phyloP scores from a whole-genome alignment of 2,797 vertebrate species.

The Choloepus didactylus region DNA sequence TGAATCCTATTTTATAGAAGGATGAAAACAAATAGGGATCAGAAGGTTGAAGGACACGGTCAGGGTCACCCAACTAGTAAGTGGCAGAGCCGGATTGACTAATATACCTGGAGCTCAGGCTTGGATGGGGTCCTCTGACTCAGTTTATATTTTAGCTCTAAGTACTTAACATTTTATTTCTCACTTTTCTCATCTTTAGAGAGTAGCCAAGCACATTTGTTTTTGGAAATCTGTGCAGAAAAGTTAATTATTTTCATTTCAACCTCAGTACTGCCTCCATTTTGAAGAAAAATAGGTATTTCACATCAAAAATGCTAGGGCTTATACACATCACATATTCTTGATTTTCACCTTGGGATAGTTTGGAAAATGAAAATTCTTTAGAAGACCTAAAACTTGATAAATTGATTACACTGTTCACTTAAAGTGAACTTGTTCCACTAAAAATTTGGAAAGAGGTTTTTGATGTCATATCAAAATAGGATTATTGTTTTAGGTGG shows the following conservation, averaged over 20 bases:
- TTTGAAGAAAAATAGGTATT: neutral
- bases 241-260: constrained; percentile 36
- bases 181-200: neutral
- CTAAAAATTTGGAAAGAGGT: constrained; percentile 1
- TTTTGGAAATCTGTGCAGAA: constrained; percentile 37
- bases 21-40: neutral
- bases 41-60: rapidly evolving
- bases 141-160: neutral
- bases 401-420: neutral
- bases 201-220: neutral
- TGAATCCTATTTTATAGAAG: neutral
- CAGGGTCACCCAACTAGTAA: neutral
- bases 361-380: neutral
- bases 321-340: neutral
- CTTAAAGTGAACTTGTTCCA: neutral
- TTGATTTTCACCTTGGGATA: neutral
- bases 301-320: neutral
- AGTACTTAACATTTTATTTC: neutral
- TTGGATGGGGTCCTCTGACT: too few relatives aligned
- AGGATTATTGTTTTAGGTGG: constrained; percentile 9
- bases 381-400: neutral
- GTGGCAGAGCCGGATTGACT: neutral
- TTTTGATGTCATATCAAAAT: neutral
- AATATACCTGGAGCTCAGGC: neutral
- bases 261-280: neutral